phyloP scores from a whole-genome alignment of 1,140 invertebrate species.

The Ostrea denselamellosa region DNA sequence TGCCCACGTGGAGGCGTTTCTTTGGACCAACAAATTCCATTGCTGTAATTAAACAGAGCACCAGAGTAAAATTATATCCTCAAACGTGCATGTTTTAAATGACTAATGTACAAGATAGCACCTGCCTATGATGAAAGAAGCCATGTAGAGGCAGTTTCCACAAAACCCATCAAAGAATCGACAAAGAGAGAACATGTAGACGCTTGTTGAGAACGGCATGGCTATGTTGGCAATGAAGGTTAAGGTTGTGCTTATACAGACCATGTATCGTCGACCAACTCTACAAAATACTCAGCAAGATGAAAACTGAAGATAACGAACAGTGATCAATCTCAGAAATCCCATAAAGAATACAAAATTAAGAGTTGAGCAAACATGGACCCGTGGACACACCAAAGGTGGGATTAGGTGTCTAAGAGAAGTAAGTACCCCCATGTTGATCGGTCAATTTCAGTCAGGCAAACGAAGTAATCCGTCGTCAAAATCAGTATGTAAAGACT shows the following conservation, averaged over 20 bases:
- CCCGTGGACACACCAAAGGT: too few species aligned
- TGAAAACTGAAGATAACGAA: too few species aligned
- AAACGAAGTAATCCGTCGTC: too few species aligned
- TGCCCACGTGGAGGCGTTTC: constrained; percentile 72
- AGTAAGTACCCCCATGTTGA: too few species aligned
- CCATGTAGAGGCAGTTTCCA: background rate
- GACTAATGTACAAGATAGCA: background rate
- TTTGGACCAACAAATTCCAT: constrained; percentile 75
- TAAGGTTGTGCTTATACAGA: constrained; percentile 15
- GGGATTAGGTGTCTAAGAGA: too few species aligned
- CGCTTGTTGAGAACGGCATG: constrained; percentile 40
- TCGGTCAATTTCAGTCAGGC: too few species aligned
- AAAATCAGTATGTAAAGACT: too few species aligned
- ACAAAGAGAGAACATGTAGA: background rate
- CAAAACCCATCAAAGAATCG: constrained; percentile 42
- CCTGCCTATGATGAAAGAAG: constrained; percentile 36
- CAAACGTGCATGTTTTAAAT: too few species aligned
- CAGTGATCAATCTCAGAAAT: too few species aligned
- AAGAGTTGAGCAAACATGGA: too few species aligned
- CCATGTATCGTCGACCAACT: constrained; percentile 26
- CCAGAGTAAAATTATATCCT: background rate
- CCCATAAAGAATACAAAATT: too few species aligned
- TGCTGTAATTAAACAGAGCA: constrained; percentile 21
- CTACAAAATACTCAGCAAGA: background rate
- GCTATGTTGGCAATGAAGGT: constrained; percentile 40